Evolutionary conservation across 37 sponge, comb jelly and placozoan genomes (phyloP), one percentile per base, ranked within the genome.

Genomic region (Spongia lamella): DNA sequence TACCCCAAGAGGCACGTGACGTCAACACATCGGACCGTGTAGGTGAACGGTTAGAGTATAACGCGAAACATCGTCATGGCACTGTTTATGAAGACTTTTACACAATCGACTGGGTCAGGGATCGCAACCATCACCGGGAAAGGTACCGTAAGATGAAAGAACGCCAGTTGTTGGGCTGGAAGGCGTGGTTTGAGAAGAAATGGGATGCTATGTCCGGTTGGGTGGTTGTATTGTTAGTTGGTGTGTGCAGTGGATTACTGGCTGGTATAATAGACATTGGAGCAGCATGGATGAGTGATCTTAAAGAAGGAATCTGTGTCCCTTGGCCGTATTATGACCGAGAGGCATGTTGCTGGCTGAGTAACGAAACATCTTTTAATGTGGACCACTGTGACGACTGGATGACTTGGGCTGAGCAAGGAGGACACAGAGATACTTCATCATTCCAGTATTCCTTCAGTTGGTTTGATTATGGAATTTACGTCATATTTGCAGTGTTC

Each of bases 71-170:
- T n/a, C 58, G 35, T 24, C 47, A 43, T 5, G 47, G 47, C 9
- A 53, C 68, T 20, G 67, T 38, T 59, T 98, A 98, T 71, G 93
- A 92, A 50, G 99, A 98, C 57, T 98, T 98, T 73, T 91, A 90
- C 67, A 98, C 99, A 7, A 92, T 98, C 27, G 99, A 98, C 82
- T 98, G 99, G 99, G 86, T 98, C 52, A 73, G 91, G 38, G 99
- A 98, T 56, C 53, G 84, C 51, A 87, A 67, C 34, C 76, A 75
- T 49, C 91, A 98, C 55, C 73, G 87, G 25, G 25, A 55, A 54
- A 51, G 99, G n/a, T 91, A 95, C 87, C 87, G 90, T 50, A 29
- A 56, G 19, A 83, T 96, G 56, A 51, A 80, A 58, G 55, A 70
- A 31, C 32, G 55, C 49, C 52, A 61, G 25, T 37, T 31, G 22